phyloP scores from a whole-genome alignment of 2,888 invertebrate species.

The Tenthredo livida region DNA sequence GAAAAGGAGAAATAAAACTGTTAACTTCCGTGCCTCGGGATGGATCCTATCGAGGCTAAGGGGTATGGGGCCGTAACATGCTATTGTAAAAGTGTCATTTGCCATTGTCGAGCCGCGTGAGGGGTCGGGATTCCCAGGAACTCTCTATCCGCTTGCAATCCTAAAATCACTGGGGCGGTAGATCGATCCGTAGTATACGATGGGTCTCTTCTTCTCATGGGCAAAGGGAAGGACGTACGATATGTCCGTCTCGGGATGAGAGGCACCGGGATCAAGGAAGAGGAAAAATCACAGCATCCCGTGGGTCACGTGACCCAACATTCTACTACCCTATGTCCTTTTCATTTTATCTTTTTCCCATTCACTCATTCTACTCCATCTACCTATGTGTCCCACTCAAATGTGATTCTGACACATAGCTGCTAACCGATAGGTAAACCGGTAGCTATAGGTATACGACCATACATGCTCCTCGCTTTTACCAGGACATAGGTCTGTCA shows the following conservation, averaged over 20 bases:
- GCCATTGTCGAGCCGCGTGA: conserved; percentile 32
- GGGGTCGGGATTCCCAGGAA: conserved; percentile 35
- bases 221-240: conserved; percentile 28
- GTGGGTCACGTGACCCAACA: conserved; percentile 30
- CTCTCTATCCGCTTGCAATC: conserved; percentile 9
- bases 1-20: background rate
- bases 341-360: conserved; percentile 7
- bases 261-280: background rate
- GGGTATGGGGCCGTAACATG: conserved; percentile 26
- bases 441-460: background rate
- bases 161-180: conserved; percentile 37
- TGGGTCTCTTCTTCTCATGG: background rate
- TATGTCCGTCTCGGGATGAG: conserved; percentile 10
- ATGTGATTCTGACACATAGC: conserved; percentile 18
- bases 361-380: background rate
- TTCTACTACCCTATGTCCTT: conserved; percentile 28
- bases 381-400: background rate
- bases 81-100: conserved; percentile 41
- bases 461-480: background rate
- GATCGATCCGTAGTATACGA: conserved; percentile 44
- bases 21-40: conserved; percentile 6
- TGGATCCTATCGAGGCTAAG: background rate
- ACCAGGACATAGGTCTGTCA: conserved; percentile 21
- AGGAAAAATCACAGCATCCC: conserved; percentile 4
- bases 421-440: conserved; percentile 44